Conservation (phyloP, 2,113 vertebrate genomes). For the Cyanocitta stelleri region DNA sequence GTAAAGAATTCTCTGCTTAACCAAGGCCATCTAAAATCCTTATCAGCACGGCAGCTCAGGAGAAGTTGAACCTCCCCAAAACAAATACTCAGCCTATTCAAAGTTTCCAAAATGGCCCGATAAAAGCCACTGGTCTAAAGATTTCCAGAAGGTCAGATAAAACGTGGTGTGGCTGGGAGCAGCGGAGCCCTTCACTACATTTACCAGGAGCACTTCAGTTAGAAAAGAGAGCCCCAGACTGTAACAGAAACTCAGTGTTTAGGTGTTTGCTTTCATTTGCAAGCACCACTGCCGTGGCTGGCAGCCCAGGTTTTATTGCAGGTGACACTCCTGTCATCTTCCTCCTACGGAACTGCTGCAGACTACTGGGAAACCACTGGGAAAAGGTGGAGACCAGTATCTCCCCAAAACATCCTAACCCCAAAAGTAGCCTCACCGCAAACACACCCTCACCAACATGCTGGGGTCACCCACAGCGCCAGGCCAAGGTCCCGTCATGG, state of each 20-base stretch:
- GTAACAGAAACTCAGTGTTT: accelerated
- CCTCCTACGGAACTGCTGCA: accelerated
- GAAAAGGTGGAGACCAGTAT: accelerated
- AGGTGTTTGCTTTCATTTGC: background rate
- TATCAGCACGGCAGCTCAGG: background rate
- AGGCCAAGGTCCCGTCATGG: accelerated
- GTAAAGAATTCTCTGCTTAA: background rate
- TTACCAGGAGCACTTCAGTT: background rate
- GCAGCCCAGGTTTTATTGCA: background rate
- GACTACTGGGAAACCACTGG: accelerated
- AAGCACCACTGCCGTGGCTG: background rate
- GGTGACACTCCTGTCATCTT: background rate
- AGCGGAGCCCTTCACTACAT: background rate
- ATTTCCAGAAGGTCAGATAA: background rate
- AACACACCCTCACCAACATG: accelerated
- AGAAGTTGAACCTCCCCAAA: background rate
- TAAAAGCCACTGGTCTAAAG: background rate
- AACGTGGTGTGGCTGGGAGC: background rate
- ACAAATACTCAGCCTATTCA: background rate
- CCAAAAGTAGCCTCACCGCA: background rate
- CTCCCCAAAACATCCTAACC: background rate
- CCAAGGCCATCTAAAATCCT: background rate
- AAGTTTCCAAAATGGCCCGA: background rate
- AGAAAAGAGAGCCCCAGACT: background rate
- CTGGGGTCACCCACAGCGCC: accelerated